Base-by-base conservation (phyloP, 2,888 invertebrate genomes). In the Netelia fuscicornis region DNA sequence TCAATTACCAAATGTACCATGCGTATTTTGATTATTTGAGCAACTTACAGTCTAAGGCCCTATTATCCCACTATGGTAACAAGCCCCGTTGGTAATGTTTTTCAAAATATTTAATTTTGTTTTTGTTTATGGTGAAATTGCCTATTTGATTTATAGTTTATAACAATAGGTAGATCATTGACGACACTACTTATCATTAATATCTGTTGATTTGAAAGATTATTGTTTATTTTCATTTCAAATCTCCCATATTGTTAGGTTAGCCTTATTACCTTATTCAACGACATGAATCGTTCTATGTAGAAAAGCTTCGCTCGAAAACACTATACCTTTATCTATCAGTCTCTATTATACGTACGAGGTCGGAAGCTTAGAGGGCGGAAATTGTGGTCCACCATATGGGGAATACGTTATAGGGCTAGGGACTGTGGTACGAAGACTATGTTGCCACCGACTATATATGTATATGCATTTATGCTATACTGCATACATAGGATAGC, bases 381-480 rank as follows among this genome's bases (percentile, higher is more conserved):
- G 74, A 64, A 74, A 79, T 83, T 79, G 64, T 83, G 68, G 83
- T 81, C 80, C 65, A 80, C 67, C 80, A 72, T 65, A 58, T 44
- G 48, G 81, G 48, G 74, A 74, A 67, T 74, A 37, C 58, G 64
- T 17, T 64, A 64, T 52, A 30, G 30, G 37, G 70, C 30, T 77
- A 44, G 77, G 25, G 44, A 25, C 64, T 78, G 68, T 62, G 78
- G 70, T 60, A 6, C 25, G 77, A 25, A 58, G 60, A 48, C 58
- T 10, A 11, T 37, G 10, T 64, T 13, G 48, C 48, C 48, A 48
- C 0, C 1, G 13, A 48, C 48, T 10, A 48, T 48, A 48, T 48
- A 48, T 48, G 9, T 48, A 48, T 48, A 48, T 48, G 13, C 13
- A 48, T 48, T 11, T 48, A 48, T 48, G 13, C 11, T 48, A 48